Evolutionary conservation across 2,888 invertebrate species (phyloP).

Genomic region (Spisula solida): DNA sequence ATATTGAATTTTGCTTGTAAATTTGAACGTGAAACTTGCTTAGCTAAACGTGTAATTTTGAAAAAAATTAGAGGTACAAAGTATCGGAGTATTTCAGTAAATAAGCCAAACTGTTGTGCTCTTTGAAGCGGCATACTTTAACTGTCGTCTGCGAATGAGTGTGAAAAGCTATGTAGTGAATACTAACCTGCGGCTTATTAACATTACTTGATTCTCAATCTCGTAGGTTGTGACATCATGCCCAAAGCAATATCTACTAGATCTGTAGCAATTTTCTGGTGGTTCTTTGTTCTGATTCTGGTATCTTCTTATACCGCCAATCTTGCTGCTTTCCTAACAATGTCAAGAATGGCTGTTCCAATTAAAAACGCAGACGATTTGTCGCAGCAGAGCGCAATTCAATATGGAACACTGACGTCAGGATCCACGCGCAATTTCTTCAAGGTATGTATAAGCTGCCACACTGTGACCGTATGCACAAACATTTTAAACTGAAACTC

Average conservation of each 20-base stretch:
- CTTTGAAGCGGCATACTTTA: neutral
- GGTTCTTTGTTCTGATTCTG: slow-evolving; percentile 99
- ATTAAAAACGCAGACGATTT: slow-evolving; percentile 98
- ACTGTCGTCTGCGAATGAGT: slow-evolving; percentile 16
- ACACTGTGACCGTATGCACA: too few species aligned
- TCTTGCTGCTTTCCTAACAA: slow-evolving; percentile 98
- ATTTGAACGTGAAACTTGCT: neutral
- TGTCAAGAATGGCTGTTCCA: slow-evolving; percentile 97
- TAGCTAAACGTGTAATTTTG: neutral
- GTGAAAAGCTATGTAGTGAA: slow-evolving; percentile 22
- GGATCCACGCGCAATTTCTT: slow-evolving; percentile 99
- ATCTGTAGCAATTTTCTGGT: slow-evolving; percentile 98
- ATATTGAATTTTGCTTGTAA: neutral
- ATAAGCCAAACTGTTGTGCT: neutral
- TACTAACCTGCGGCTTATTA: slow-evolving; percentile 45
- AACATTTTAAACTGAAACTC: too few species aligned
- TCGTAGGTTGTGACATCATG: slow-evolving; percentile 75
- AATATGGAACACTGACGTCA: slow-evolving; percentile 97
- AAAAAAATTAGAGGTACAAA: neutral
- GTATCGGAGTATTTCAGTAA: neutral
- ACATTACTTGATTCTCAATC: slow-evolving; percentile 42
- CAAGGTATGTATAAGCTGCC: slow-evolving; percentile 85
- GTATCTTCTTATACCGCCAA: slow-evolving; percentile 99
- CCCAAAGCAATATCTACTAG: slow-evolving; percentile 93
- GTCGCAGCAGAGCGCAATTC: slow-evolving; percentile 96